Evolutionary conservation across 2,113 vertebrate genomes (phyloP), one percentile per base, ranked within the genome.

Genomic region (Nycticorax nycticorax): DNA sequence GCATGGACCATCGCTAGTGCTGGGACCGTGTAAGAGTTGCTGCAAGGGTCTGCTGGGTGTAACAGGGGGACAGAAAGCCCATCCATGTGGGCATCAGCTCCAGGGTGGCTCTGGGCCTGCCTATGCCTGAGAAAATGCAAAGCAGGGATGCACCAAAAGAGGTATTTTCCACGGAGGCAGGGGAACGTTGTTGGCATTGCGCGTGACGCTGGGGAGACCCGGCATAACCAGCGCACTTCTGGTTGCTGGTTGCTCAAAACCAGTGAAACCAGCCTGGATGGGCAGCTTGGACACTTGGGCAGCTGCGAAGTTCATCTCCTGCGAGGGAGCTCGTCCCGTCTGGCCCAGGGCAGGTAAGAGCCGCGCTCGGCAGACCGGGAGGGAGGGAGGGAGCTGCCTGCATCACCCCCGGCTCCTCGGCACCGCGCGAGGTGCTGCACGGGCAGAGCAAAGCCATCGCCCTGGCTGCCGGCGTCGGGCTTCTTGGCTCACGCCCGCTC

Each of bases 181-280:
- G 0, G 28, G 32, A 43, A 66, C 1, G 12, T 19, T 47, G 37
- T 19, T 50, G 41, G 53, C 14, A n/a, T 60, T 20, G 35, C 13
- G 7, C 0, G 0, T 14, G 52, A 26, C 1, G 0, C 37, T 41
- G 57, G 8, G 35, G 23, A 68, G 35, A 64, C 15, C 47, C 17
- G 53, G 59, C 4, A 7, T 14, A 52, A 1, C 39, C 47, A 30
- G n/a, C 11, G 35, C 50, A 21, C 17, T 32, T 47, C 55, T 48
- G 39, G 32, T 35, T 69, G 12, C 71, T 77, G 0, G 0, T 30
- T 30, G 56, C 17, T 23, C 77, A 47, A 33, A 35, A 37, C 14
- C 28, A 7, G 6, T 10, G 66, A 57, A 59, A 41, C 0, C 6
- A 63, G 19, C 41, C 6, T 2, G 28, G 39, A 91, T 74, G 48